Evolutionary conservation across 2,113 vertebrate species (phyloP).

Genomic region (Phaetusa simplex): DNA sequence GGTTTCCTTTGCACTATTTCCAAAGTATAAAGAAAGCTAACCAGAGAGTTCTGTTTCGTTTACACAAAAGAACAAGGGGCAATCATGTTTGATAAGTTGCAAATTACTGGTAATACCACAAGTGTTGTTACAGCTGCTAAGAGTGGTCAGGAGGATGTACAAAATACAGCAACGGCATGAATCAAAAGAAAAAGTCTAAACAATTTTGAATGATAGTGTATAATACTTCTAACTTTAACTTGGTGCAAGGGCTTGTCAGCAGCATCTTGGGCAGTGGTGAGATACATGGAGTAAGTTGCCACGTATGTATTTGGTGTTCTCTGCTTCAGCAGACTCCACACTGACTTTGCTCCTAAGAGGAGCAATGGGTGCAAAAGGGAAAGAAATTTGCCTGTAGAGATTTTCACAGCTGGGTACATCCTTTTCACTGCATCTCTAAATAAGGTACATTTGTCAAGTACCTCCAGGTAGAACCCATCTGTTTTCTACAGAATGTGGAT

Average conservation of each 20-base stretch:
- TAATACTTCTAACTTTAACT: slow-evolving; percentile 78
- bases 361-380: background rate
- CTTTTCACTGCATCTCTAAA: background rate
- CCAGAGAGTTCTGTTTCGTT: slow-evolving; percentile 83
- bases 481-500: background rate
- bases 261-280: slow-evolving; percentile 56
- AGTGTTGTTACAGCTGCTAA: slow-evolving; percentile 88
- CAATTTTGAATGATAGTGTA: slow-evolving; percentile 81
- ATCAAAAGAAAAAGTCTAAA: slow-evolving; percentile 84
- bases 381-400: background rate
- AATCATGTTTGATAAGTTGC: slow-evolving; percentile 90
- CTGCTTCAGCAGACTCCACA: background rate
- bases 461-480: background rate
- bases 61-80: slow-evolving; percentile 88
- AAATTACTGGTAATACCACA: slow-evolving; percentile 87
- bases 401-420: background rate
- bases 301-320: slow-evolving; percentile 27
- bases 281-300: slow-evolving; percentile 4
- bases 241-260: slow-evolving; percentile 55
- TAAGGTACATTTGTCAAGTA: background rate
- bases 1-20: slow-evolving; percentile 83
- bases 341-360: background rate
- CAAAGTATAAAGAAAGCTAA: slow-evolving; percentile 85
- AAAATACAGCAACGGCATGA: slow-evolving; percentile 82
- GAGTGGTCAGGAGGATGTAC: slow-evolving; percentile 82